Conservation (phyloP, 2,797 vertebrate species). For the Rhynchotus rufescens region DNA sequence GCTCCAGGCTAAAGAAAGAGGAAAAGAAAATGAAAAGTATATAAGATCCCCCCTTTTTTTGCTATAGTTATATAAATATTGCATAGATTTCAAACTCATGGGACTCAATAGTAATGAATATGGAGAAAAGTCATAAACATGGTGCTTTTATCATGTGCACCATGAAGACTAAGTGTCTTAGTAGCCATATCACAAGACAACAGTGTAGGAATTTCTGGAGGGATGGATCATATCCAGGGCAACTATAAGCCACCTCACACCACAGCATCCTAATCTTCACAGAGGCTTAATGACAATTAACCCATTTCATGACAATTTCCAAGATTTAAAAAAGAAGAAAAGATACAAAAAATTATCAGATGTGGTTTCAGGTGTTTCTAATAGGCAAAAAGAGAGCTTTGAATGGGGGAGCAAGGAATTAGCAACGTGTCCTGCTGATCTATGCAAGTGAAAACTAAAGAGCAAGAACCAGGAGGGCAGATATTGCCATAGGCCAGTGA, state of each 20-base stretch:
- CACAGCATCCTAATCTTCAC: background rate
- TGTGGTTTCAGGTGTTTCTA: background rate
- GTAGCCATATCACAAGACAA: background rate
- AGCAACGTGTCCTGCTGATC: background rate
- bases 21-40: background rate
- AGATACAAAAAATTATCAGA: background rate
- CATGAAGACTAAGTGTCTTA: background rate
- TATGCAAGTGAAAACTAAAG: background rate
- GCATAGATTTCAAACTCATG: conserved; percentile 34
- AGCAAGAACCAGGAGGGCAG: background rate
- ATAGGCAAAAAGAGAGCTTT: background rate
- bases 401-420: background rate
- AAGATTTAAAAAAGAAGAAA: too few relatives aligned
- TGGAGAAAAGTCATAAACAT: conserved; percentile 2
- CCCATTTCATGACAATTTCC: background rate
- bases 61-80: background rate
- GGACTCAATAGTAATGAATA: conserved; percentile 11
- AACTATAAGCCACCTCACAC: background rate
- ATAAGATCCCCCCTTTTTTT: background rate
- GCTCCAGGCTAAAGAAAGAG: background rate
- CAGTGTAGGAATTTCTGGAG: background rate
- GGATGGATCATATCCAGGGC: background rate
- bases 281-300: background rate
- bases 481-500: background rate
- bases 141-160: background rate